phyloP scores from a whole-genome alignment of 2,797 vertebrate species.

The Leptoclinus maculatus region DNA sequence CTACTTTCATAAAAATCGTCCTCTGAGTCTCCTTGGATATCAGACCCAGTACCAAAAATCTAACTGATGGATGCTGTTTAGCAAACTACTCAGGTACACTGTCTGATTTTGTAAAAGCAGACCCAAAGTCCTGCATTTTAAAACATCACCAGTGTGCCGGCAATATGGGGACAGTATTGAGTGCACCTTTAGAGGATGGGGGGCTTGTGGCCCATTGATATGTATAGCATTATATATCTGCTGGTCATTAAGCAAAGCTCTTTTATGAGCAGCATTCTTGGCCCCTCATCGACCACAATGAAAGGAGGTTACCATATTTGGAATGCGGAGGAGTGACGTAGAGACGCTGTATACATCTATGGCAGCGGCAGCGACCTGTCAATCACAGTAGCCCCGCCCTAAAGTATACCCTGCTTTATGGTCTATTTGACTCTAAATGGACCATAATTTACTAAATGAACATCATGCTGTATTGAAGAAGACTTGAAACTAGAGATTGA shows the following conservation, averaged over 20 bases:
- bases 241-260: neutral
- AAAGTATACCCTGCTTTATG: too few relatives aligned
- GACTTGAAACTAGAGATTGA: neutral
- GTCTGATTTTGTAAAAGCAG: neutral
- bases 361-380: too few relatives aligned
- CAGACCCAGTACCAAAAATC: neutral
- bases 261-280: neutral
- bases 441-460: neutral
- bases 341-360: too few relatives aligned
- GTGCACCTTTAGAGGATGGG: neutral
- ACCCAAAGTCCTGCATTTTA: neutral
- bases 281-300: neutral
- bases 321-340: too few relatives aligned
- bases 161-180: neutral
- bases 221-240: neutral
- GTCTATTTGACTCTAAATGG: neutral
- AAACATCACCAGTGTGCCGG: neutral
- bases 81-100: neutral
- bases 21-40: conserved; percentile 18
- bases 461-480: neutral
- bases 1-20: neutral
- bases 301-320: neutral
- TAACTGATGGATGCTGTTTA: neutral
- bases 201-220: neutral
- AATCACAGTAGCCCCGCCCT: too few relatives aligned